Base-by-base conservation (phyloP, 2,797 vertebrate species). In the Miichthys miiuy region DNA sequence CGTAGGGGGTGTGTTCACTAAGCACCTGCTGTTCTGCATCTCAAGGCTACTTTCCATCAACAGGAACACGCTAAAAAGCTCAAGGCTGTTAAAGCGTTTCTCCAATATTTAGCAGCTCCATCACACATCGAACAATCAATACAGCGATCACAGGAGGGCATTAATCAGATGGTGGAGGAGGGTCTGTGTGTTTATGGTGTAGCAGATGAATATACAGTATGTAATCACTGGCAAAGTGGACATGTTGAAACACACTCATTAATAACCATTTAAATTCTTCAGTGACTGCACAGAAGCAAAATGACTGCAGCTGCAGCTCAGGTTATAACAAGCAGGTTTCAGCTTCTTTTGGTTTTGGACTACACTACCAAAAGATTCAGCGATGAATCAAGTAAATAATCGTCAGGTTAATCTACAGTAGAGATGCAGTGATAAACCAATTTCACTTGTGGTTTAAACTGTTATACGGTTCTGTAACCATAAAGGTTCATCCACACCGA, bases 1-100 rank as follows among this genome's bases (percentile, higher is more conserved):
- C 16, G 46, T 13, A 50, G 70, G 63, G 51, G 75, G 64, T n/a
- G 80, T 78, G 80, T 87, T 78, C 77, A 50, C 64, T 54, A 44
- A 84, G 48, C 79, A 68, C 77, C 70, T 79, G 75, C 77, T 79
- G 64, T 51, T 88, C 73, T 73, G 70, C 71, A 78, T 73, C 57
- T 78, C 66, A 79, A 68, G 73, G 63, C 78, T 63, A 57, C 61
- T 70, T 48, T 68, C 57, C 47, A 67, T 72, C 60, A 65, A 56
- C 66, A 64, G 71, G 75, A 47, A 61, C 56, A 46, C 52, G 38
- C 46, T 38, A n/a, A 56, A 75, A 79, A 0, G 2, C 72, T 56
- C 21, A 34, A 25, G 54, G 54, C 56, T 47, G 42, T 30, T 62
- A 46, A 68, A 72, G 66, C 6, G 8, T 44, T 75, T 23, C 46